phyloP scores from a whole-genome alignment of 2,888 invertebrate genomes.

The Parascotia fuliginaria region DNA sequence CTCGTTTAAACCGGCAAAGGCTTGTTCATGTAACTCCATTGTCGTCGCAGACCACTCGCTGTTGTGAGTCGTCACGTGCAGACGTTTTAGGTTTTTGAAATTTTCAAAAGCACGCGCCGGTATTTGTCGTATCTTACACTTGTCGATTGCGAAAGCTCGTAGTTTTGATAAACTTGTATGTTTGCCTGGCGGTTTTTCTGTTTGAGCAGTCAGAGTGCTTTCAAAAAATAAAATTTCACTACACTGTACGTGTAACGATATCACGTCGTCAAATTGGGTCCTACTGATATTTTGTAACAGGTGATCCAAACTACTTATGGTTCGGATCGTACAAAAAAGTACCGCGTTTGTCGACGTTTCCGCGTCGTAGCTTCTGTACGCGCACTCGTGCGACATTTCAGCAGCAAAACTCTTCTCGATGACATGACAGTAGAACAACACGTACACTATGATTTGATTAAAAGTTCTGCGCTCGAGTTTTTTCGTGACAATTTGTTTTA shows the following conservation, averaged over 20 bases:
- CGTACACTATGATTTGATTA: slow-evolving; percentile 80
- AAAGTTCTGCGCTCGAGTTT: slow-evolving; percentile 81
- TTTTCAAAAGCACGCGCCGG: slow-evolving; percentile 89
- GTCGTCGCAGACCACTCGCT: slow-evolving; percentile 93
- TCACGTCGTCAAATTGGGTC: slow-evolving; percentile 88
- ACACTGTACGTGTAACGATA: slow-evolving; percentile 89
- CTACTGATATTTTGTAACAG: slow-evolving; percentile 89
- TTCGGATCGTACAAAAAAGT: slow-evolving; percentile 89
- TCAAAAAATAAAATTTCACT: slow-evolving; percentile 91
- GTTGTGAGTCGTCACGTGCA: slow-evolving; percentile 91
- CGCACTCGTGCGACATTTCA: slow-evolving; percentile 89
- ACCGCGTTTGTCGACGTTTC: slow-evolving; percentile 85
- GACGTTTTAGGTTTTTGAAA: slow-evolving; percentile 88
- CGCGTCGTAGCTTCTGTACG: slow-evolving; percentile 87
- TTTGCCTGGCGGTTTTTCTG: slow-evolving; percentile 76
- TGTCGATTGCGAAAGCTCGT: slow-evolving; percentile 89
- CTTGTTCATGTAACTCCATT: slow-evolving; percentile 89
- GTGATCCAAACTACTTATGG: slow-evolving; percentile 89
- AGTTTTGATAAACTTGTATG: slow-evolving; percentile 87
- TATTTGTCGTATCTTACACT: slow-evolving; percentile 91
- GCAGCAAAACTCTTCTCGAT: slow-evolving; percentile 71
- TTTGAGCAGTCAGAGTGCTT: slow-evolving; percentile 87
- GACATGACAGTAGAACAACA: slow-evolving; percentile 81
- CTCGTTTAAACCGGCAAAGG: slow-evolving; percentile 89
- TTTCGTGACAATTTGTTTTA: slow-evolving; percentile 76